A percentile compares a stretch with the other conserved stretches of the same genome.
Evolutionary conservation across 2,797 vertebrate species (phyloP).

Genomic region (Phyllotis vaccarum): DNA sequence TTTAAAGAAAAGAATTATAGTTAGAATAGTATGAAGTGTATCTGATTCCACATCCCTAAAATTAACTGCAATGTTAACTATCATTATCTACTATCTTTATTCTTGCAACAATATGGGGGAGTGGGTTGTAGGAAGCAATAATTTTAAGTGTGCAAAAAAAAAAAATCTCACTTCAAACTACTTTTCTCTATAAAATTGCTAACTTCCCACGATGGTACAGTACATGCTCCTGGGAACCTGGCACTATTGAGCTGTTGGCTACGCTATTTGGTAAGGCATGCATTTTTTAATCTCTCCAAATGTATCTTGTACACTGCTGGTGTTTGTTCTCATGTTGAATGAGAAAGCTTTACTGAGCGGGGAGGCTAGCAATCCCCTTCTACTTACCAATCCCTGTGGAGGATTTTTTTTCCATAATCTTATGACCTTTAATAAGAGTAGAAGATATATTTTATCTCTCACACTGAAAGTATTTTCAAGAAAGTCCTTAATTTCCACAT

Average conservation of each 20-base stretch:
- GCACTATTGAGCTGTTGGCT: conserved; percentile 87
- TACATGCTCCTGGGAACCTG: conserved; percentile 85
- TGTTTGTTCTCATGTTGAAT: background rate
- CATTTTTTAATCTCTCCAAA: conserved; percentile 85
- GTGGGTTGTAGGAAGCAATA: conserved; percentile 84
- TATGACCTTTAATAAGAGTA: conserved; percentile 33
- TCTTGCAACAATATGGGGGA: conserved; percentile 85
- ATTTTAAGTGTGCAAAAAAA: conserved; percentile 85
- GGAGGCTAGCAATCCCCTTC: background rate
- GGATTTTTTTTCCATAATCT: background rate
- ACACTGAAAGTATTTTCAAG: conserved; percentile 29
- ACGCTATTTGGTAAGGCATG: conserved; percentile 87
- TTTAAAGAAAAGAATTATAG: conserved; percentile 91
- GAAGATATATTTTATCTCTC: background rate
- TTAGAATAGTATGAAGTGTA: conserved; percentile 88
- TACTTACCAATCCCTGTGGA: background rate
- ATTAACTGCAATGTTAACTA: conserved; percentile 89
- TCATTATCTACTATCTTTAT: conserved; percentile 88
- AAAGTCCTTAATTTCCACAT: background rate
- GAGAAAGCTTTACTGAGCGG: too few relatives aligned
- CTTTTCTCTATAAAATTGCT: conserved; percentile 85
- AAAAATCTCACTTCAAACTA: conserved; percentile 81
- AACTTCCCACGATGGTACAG: conserved; percentile 83
- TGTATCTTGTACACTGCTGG: conserved; percentile 84
- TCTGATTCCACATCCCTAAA: conserved; percentile 86